Base-by-base conservation (phyloP, 2,113 vertebrate genomes). In the Prochilodus magdalenae region DNA sequence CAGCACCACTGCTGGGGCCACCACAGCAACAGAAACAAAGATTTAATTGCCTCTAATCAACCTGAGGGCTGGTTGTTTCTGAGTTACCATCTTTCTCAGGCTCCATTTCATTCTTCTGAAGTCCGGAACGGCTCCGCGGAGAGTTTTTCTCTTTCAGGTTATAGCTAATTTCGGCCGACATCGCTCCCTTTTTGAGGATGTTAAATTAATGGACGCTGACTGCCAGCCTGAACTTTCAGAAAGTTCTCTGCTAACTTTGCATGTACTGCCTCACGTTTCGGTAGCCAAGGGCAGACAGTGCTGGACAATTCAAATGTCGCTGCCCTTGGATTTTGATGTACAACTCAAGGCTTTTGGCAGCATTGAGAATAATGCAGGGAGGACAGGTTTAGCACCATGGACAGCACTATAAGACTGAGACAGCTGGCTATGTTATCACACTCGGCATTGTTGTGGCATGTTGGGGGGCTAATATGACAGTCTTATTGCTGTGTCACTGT, bases 11-110 rank as follows among this genome's bases (percentile, higher is more conserved):
- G 40, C 20, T 62, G 30, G 55, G 59, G 29, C 75, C 33, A 51
- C 5, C 5, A 18, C 0, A 29, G 44, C n/a, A 73, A 72, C 70
- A 63, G 65, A 65, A 63, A 71, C 29, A 4, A 80, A 73, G 57
- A 83, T 83, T 78, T 77, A 73, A 73, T 78, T 83, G 30, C 60
- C n/a, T 66, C 14, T 83, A 65, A 83, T 77, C 69, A 78, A 72
- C 81, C 81, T 44, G 12, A 60, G 81, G 74, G 27, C 40, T 29
- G 30, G 22, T 55, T 15, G 29, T 62, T 55, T 51, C 22, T n/a
- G 29, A 72, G 75, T 83, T 77, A 26, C 24, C 66, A 53, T 77
- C 57, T 73, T 65, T 57, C 22, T 57, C 30, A 11, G 44, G 12
- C 26, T 15, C 57, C n/a, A 40, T 77, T 77, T 51, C 67, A 53